phyloP scores from a whole-genome alignment of 2,797 vertebrate genomes.

The Cossypha heuglini region DNA sequence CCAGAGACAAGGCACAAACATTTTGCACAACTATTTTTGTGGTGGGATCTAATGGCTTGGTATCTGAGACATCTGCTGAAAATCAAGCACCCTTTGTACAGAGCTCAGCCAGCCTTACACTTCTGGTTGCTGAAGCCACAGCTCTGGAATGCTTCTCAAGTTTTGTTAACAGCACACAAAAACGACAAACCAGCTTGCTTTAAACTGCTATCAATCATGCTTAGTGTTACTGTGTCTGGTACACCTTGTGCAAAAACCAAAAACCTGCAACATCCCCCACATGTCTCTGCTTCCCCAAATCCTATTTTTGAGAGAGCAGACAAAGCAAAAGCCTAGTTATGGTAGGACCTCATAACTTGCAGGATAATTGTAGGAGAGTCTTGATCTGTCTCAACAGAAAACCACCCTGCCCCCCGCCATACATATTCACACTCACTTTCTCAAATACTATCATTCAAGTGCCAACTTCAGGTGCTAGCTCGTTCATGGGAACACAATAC shows the following conservation, averaged over 20 bases:
- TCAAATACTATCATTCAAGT: slow-evolving; percentile 38
- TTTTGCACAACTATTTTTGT: slow-evolving; percentile 81
- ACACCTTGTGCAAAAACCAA: slow-evolving; percentile 55
- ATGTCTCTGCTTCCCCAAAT: slow-evolving; percentile 23
- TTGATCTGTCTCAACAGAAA: slow-evolving; percentile 5
- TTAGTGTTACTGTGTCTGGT: slow-evolving; percentile 52
- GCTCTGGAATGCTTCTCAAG: slow-evolving; percentile 70
- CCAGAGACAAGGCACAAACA: slow-evolving; percentile 48
- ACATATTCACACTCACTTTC: background rate
- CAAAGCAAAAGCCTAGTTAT: background rate
- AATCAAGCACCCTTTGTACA: slow-evolving; percentile 87
- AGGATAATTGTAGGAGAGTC: slow-evolving; percentile 64
- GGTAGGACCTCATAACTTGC: slow-evolving; percentile 61
- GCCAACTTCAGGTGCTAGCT: slow-evolving; percentile 19
- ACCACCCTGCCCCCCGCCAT: background rate
- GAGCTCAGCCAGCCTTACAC: slow-evolving; percentile 74
- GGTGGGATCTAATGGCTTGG: slow-evolving; percentile 80
- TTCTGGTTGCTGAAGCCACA: slow-evolving; percentile 83
- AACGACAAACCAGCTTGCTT: slow-evolving; percentile 52
- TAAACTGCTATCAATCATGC: slow-evolving; percentile 70
- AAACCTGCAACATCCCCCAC: slow-evolving; percentile 10
- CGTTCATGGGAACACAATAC: background rate
- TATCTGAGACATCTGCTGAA: slow-evolving; percentile 92
- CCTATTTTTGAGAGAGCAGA: slow-evolving; percentile 44
- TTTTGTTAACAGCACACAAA: slow-evolving; percentile 69